phyloP scores from a whole-genome alignment of 2,888 invertebrate species.

The Himalopsyche japonica region DNA sequence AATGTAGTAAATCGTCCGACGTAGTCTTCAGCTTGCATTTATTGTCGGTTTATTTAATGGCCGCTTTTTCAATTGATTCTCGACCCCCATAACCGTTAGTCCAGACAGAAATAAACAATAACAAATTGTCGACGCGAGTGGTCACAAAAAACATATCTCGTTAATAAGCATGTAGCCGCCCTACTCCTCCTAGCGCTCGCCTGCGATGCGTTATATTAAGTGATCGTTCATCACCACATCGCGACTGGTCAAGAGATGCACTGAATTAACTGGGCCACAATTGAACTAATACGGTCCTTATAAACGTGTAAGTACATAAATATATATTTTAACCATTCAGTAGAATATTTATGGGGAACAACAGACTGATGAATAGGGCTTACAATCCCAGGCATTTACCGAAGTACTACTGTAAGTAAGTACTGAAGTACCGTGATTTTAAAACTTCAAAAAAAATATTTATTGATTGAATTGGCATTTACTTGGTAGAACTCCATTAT shows the following conservation, averaged over 20 bases:
- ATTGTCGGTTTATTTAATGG: background rate
- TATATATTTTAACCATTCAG: too few species aligned
- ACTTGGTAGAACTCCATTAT: too few species aligned
- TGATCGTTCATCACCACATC: background rate
- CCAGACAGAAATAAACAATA: slow-evolving; percentile 10
- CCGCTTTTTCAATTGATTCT: background rate
- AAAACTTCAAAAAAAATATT: too few species aligned
- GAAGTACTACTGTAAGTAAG: too few species aligned
- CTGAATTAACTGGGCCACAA: background rate
- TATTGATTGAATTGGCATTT: too few species aligned
- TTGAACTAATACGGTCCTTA: background rate
- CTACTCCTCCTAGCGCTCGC: background rate
- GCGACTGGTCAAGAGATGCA: background rate
- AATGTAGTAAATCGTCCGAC: too few species aligned
- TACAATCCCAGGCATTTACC: too few species aligned
- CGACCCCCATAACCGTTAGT: background rate
- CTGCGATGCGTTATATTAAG: background rate
- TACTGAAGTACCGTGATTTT: too few species aligned
- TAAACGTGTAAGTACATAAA: too few species aligned
- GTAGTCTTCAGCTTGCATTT: background rate
- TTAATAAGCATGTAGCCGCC: background rate
- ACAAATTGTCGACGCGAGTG: slow-evolving; percentile 4
- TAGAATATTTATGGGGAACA: too few species aligned
- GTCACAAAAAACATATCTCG: background rate
- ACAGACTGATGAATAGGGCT: too few species aligned